Conservation (phyloP, 2,888 invertebrate species). For the Lordiphosa fenestrarum region DNA sequence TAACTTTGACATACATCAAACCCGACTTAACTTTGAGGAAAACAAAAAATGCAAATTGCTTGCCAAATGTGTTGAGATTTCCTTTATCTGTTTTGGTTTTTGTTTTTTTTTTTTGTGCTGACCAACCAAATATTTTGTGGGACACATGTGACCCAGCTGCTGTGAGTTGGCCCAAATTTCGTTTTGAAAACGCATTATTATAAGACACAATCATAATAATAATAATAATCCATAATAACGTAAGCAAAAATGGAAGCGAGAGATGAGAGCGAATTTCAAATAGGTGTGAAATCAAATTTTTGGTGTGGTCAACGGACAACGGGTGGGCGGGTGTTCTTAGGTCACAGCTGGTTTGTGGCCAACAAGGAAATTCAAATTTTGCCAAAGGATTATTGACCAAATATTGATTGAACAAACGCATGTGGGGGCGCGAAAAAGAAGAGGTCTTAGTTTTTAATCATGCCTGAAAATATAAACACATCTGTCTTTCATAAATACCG, state of each 20-base stretch:
- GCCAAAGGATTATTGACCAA: conserved; percentile 48
- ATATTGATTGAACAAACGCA: conserved; percentile 24
- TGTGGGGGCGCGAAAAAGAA: too few species aligned
- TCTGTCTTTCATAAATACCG: conserved; percentile 37
- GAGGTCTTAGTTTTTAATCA: too few species aligned
- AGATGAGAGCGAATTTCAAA: conserved; percentile 34
- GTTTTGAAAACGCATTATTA: conserved; percentile 53
- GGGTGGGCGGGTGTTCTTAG: conserved; percentile 4
- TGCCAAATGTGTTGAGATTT: conserved; percentile 60
- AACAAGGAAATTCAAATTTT: conserved; percentile 49
- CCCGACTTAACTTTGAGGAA: conserved; percentile 51
- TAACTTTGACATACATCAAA: conserved; percentile 71
- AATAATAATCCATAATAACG: conserved; percentile 34
- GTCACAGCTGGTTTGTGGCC: conserved; percentile 45
- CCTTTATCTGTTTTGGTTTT: conserved; percentile 2
- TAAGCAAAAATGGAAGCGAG: conserved; percentile 39
- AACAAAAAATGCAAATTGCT: conserved; percentile 54
- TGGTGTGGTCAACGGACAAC: conserved; percentile 29
- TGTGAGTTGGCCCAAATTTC: conserved; percentile 54
- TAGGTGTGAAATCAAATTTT: conserved; percentile 50
- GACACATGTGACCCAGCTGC: conserved; percentile 48
- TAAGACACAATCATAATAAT: conserved; percentile 43
- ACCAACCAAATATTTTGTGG: conserved; percentile 48
- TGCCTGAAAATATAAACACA: too few species aligned
- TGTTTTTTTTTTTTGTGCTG: conserved; percentile 25